phyloP scores from a whole-genome alignment of 2,113 vertebrate genomes.

The Salminus brasiliensis region DNA sequence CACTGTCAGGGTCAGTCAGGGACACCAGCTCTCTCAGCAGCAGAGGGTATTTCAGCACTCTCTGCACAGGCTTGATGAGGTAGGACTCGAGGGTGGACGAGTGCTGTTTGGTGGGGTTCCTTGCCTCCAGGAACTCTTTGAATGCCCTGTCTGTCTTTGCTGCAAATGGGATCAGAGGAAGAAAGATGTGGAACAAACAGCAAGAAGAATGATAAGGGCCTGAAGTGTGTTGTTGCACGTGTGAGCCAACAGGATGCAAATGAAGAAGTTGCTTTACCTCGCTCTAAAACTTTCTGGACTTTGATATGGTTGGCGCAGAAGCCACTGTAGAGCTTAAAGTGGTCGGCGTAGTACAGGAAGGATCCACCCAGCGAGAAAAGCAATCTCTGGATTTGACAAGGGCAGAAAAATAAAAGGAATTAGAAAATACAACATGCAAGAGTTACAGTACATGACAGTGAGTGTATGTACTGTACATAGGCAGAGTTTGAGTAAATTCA shows the following conservation, averaged over 20 bases:
- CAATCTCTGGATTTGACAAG: slow-evolving; percentile 77
- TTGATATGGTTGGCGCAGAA: slow-evolving; percentile 92
- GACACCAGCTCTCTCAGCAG: slow-evolving; percentile 90
- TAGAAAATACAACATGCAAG: not conserved
- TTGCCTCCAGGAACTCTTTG: slow-evolving; percentile 88
- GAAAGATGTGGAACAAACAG: not conserved
- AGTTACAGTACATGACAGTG: not conserved
- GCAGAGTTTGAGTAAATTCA: no score
- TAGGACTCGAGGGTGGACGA: slow-evolving; percentile 93
- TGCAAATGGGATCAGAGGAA: slow-evolving; percentile 44
- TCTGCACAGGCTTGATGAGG: slow-evolving; percentile 96
- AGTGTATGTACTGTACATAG: no score
- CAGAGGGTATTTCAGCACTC: slow-evolving; percentile 93
- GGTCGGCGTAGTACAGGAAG: slow-evolving; percentile 89
- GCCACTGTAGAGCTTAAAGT: slow-evolving; percentile 91
- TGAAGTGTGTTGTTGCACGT: not conserved
- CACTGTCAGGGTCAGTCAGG: slow-evolving; percentile 85
- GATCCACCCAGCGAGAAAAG: slow-evolving; percentile 88
- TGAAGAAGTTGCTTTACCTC: slow-evolving; percentile 72
- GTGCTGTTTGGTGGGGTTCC: slow-evolving; percentile 94
- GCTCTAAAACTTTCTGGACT: slow-evolving; percentile 89
- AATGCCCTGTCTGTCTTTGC: slow-evolving; percentile 91
- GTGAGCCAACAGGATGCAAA: not conserved
- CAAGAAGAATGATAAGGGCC: not conserved
- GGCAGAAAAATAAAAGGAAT: not conserved